These are phyloP conservation scores for Eucriotettix oculatus DNA, from an alignment of 2,888 invertebrate genomes.

Conservation along the genomic window DNA sequence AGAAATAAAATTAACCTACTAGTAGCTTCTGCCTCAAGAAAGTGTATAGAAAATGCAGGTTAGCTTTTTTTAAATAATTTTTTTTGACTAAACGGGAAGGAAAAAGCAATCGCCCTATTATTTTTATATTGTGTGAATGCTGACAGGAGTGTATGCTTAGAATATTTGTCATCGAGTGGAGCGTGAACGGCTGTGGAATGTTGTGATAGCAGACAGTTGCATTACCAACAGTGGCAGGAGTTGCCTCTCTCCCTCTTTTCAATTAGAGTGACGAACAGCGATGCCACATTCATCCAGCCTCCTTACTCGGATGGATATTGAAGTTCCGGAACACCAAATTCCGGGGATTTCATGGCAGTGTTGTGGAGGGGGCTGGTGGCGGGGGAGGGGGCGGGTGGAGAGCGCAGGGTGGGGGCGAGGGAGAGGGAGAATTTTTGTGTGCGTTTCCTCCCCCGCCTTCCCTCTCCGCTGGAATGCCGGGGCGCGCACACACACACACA, in stretches of 20 bases:
- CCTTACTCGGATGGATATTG: constrained; percentile 8
- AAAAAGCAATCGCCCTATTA: too few relatives aligned
- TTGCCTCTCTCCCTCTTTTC: constrained; percentile 8
- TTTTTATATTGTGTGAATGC: too few relatives aligned
- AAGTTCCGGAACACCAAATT: constrained; percentile 11
- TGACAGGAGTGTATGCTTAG: too few relatives aligned
- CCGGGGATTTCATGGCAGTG: constrained; percentile 7
- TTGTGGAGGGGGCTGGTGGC: background rate
- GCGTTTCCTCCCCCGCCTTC: background rate
- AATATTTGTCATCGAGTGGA: background rate
- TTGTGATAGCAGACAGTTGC: background rate
- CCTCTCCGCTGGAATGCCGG: constrained; percentile 4
- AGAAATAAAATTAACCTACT: too few relatives aligned
- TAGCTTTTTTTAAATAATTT: too few relatives aligned
- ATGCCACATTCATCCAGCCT: constrained; percentile 5
- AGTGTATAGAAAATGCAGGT: too few relatives aligned
- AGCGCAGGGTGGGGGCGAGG: background rate
- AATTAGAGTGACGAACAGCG: constrained; percentile 9
- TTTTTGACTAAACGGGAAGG: too few relatives aligned
- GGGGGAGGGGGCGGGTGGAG: background rate
- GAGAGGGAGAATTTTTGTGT: background rate
- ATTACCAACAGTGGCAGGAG: background rate
- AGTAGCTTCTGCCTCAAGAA: too few relatives aligned
- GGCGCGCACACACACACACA: constrained; percentile 1
- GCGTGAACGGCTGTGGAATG: background rate